phyloP scores from a whole-genome alignment of 1,140 invertebrate species.

The Centruroides sculpturatus region DNA sequence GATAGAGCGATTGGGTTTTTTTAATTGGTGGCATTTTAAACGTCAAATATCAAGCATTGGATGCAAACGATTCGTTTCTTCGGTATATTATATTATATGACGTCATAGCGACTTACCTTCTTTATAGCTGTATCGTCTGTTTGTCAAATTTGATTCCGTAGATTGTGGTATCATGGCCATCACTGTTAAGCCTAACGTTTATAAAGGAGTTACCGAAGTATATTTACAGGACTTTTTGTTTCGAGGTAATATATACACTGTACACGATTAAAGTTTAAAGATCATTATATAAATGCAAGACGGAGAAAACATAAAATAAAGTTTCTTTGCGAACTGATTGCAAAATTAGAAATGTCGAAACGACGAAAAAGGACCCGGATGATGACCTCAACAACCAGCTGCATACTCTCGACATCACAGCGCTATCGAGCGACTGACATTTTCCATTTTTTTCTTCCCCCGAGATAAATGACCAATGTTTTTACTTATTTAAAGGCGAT shows the following conservation, averaged over 20 bases:
- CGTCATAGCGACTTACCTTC: neutral
- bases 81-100: too few species aligned
- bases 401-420: neutral
- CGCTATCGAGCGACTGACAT: too few species aligned
- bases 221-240: constrained; percentile 12
- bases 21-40: too few species aligned
- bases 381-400: constrained; percentile 5
- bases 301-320: constrained; percentile 13
- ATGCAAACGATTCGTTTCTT: too few species aligned
- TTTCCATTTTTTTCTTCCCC: too few species aligned
- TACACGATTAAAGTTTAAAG: constrained; percentile 3
- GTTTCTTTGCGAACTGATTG: constrained; percentile 8
- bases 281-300: constrained; percentile 6
- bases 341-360: constrained; percentile 16
- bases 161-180: constrained; percentile 14
- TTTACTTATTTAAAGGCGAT: too few species aligned
- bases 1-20: too few species aligned
- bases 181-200: constrained; percentile 11
- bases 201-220: constrained; percentile 5
- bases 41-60: too few species aligned
- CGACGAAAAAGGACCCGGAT: constrained; percentile 10
- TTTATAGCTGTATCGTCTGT: constrained; percentile 1
- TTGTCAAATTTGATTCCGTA: constrained; percentile 12
- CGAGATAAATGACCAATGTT: too few species aligned
- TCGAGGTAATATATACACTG: constrained; percentile 11